Percentiles rank a stretch among this genome's conserved stretches.
Evolutionary conservation across 1,140 invertebrate species (phyloP).

Genomic region (Zaprionus lachaisei): DNA sequence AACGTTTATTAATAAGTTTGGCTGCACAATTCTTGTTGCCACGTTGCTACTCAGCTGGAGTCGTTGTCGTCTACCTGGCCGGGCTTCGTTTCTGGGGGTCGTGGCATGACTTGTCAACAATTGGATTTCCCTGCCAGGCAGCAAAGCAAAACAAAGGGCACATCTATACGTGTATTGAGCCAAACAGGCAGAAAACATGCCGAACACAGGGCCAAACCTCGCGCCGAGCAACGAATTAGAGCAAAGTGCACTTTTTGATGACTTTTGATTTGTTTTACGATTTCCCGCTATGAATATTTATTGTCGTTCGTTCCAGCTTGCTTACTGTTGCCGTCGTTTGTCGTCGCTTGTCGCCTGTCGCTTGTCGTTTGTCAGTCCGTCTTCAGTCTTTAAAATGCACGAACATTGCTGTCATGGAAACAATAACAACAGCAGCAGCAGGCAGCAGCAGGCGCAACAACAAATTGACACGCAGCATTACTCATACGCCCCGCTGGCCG

Average conservation of each 20-base stretch:
- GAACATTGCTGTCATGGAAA: conserved; percentile 65
- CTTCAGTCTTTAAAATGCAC: conserved; percentile 74
- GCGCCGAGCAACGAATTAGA: conserved; percentile 62
- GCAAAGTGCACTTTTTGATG: conserved; percentile 81
- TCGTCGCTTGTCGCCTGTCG: conserved; percentile 16
- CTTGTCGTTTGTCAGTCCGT: conserved; percentile 6
- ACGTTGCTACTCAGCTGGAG: conserved; percentile 63
- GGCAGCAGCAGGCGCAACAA: conserved; percentile 24
- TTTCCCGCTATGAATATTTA: conserved; percentile 78
- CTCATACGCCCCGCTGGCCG: conserved; percentile 43
- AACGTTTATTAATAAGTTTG: conserved; percentile 80
- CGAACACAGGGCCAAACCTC: conserved; percentile 26
- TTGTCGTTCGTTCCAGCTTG: conserved; percentile 59
- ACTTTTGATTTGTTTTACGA: conserved; percentile 83
- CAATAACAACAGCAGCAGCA: conserved; percentile 45
- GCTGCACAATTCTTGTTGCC: conserved; percentile 58
- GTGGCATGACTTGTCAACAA: conserved; percentile 72
- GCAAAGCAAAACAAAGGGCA: no score
- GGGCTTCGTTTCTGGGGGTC: conserved; percentile 20
- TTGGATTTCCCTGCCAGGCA: conserved; percentile 1
- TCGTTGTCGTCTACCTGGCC: conserved; percentile 30
- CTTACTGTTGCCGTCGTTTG: conserved; percentile 8
- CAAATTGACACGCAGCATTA: conserved; percentile 51
- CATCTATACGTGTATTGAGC: neutral
- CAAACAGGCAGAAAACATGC: neutral